A percentile compares a stretch with the other conserved stretches of the same genome.
phyloP scores from a whole-genome alignment of 1,140 invertebrate genomes.

The Druon quercuslanigerum region DNA sequence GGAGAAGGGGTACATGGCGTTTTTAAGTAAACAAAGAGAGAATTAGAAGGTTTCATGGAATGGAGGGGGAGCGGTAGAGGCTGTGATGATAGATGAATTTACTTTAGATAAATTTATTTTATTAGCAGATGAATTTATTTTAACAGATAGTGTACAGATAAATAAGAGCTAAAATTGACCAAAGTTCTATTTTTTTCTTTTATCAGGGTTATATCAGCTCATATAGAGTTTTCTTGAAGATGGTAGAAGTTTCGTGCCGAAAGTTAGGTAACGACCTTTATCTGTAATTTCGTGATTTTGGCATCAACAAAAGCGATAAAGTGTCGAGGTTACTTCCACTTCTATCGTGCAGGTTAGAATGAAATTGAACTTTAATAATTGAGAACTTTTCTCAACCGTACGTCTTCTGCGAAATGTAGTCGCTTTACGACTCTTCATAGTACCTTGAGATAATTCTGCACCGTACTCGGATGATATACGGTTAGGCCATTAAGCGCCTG shows the following conservation, averaged over 20 bases:
- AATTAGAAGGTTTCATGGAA: too few relatives aligned
- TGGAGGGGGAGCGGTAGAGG: too few relatives aligned
- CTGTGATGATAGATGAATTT: too few relatives aligned
- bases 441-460: conserved; percentile 19
- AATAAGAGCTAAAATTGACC: too few relatives aligned
- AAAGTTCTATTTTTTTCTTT: too few relatives aligned
- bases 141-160: too few relatives aligned
- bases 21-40: too few relatives aligned
- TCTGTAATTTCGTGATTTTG: conserved; percentile 8
- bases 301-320: conserved; percentile 28
- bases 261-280: neutral
- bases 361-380: conserved; percentile 31
- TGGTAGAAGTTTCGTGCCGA: neutral
- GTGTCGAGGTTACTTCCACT: conserved; percentile 24
- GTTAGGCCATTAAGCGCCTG: neutral
- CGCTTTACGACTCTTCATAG: conserved; percentile 25
- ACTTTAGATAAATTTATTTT: too few relatives aligned
- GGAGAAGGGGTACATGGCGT: too few relatives aligned
- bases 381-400: conserved; percentile 21
- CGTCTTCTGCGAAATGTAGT: conserved; percentile 15
- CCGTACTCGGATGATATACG: neutral
- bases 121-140: too few relatives aligned
- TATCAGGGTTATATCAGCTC: too few relatives aligned
- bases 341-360: conserved; percentile 1
- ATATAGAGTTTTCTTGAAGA: neutral